A percentile compares a stretch with the other conserved stretches of the same genome.
Evolutionary conservation across 2,888 invertebrate genomes (phyloP).

Genomic region (Rhorus exstirpatorius): DNA sequence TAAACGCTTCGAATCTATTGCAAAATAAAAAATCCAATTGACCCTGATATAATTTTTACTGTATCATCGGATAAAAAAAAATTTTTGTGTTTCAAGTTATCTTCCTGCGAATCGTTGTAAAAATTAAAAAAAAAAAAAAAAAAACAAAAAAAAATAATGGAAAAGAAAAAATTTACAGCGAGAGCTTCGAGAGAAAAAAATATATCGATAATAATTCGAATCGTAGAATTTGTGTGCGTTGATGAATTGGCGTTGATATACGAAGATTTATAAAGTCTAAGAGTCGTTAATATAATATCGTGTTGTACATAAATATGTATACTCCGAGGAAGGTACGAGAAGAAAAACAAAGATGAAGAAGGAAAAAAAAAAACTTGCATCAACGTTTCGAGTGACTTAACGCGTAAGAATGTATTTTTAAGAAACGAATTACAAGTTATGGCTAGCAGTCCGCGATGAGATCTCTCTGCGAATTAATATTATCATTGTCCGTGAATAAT

Average conservation of each 20-base stretch:
- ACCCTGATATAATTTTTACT: too few relatives aligned
- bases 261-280: conserved; percentile 57
- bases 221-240: conserved; percentile 14
- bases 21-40: too few relatives aligned
- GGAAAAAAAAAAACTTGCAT: conserved; percentile 24
- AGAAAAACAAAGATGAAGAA: conserved; percentile 21
- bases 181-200: conserved; percentile 34
- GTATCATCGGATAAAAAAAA: too few relatives aligned
- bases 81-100: neutral
- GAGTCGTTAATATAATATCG: conserved; percentile 48
- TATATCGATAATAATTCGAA: conserved; percentile 24
- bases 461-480: too few relatives aligned
- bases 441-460: too few relatives aligned
- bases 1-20: too few relatives aligned
- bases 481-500: too few relatives aligned
- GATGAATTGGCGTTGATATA: conserved; percentile 41
- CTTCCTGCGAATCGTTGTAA: neutral
- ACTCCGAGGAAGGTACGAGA: conserved; percentile 14
- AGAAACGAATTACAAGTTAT: too few relatives aligned
- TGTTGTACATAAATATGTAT: too few relatives aligned
- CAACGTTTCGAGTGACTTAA: conserved; percentile 42
- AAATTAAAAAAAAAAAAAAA: too few relatives aligned
- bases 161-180: neutral
- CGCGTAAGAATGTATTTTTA: conserved; percentile 22
- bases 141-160: conserved; percentile 14